Conservation (phyloP, 2,888 invertebrate genomes). For the Entomobrya multifasciata region DNA sequence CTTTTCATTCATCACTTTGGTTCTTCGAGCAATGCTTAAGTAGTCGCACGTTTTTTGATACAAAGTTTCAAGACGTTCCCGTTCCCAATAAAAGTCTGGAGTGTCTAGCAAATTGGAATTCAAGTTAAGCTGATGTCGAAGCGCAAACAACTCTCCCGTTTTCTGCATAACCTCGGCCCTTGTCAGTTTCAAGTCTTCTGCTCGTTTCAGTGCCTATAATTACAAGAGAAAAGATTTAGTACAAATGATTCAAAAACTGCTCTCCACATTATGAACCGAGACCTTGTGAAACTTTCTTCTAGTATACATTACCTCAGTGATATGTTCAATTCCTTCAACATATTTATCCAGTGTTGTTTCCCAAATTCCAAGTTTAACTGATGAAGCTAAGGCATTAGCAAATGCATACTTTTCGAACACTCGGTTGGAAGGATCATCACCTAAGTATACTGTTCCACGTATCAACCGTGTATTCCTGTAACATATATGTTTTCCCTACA, state of each 20-base stretch:
- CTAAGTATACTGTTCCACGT: conserved; percentile 83
- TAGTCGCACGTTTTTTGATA: conserved; percentile 92
- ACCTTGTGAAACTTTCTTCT: conserved; percentile 22
- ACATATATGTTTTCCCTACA: conserved; percentile 78
- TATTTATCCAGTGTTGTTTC: conserved; percentile 92
- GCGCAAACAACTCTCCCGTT: conserved; percentile 93
- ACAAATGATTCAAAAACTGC: background rate
- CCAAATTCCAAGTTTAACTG: conserved; percentile 97
- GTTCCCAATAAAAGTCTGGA: conserved; percentile 99
- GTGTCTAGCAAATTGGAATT: conserved; percentile 96
- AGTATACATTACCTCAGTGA: conserved; percentile 87
- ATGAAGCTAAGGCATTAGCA: conserved; percentile 95
- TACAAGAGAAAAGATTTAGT: background rate
- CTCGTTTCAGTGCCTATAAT: conserved; percentile 86
- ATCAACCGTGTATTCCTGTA: conserved; percentile 82
- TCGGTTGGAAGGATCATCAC: conserved; percentile 83
- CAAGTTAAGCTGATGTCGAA: conserved; percentile 94
- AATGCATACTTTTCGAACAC: conserved; percentile 94
- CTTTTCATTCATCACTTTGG: conserved; percentile 97
- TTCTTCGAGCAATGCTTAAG: conserved; percentile 91
- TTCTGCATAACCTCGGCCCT: conserved; percentile 88
- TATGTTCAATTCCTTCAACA: conserved; percentile 90
- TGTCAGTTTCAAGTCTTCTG: conserved; percentile 87
- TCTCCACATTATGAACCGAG: background rate
- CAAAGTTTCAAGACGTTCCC: conserved; percentile 91